Base-by-base conservation (phyloP, 2,888 invertebrate species). In the Venustoraphidia nigricollis region DNA sequence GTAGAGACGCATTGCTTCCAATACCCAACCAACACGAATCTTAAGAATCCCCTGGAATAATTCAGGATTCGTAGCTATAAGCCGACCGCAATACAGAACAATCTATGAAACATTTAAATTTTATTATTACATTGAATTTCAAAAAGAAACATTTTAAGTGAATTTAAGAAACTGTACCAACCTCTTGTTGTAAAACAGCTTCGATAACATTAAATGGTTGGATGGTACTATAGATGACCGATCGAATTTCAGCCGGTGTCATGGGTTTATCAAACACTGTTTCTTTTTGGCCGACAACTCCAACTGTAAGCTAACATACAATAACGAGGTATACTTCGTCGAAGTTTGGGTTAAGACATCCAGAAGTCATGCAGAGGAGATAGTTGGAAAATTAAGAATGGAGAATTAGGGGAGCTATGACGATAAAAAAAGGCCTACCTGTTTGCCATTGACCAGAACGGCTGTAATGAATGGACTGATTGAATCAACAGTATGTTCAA, bases 401-500 rank as follows among this genome's bases (percentile, higher is more conserved):
- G 27, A 6, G 6, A 5, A 6, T 27, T 27, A 3, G 4, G 27
- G 27, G 6, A 27, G 27, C 27, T 27, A 6, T 6, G 27, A 27
- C 27, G 27, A 27, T 27, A 6, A 27, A 27, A 27, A 27, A 27
- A 27, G 27, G 6, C 6, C 56, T 59, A 90, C 91, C 78, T 96
- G 95, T 68, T 97, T 98, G 52, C 97, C 97, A 67, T 94, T 89
- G 40, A 98, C 98, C 44, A 98, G 76, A 54, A 98, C 90, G 38
- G 93, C 91, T 40, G 98, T 98, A 59, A 98, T 94, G 62, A 94
- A 95, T 6, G 98, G 98, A 67, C 95, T 95, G 60, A 98, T 90
- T 53, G 94, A 94, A 70, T 98, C 97, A 9, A 97, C 96, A 48
- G 92, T 86, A 66, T 97, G 96, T 65, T 82, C 81, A 51, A 98